phyloP scores from a whole-genome alignment of 1,140 invertebrate genomes.

The Caligus rogercresseyi region DNA sequence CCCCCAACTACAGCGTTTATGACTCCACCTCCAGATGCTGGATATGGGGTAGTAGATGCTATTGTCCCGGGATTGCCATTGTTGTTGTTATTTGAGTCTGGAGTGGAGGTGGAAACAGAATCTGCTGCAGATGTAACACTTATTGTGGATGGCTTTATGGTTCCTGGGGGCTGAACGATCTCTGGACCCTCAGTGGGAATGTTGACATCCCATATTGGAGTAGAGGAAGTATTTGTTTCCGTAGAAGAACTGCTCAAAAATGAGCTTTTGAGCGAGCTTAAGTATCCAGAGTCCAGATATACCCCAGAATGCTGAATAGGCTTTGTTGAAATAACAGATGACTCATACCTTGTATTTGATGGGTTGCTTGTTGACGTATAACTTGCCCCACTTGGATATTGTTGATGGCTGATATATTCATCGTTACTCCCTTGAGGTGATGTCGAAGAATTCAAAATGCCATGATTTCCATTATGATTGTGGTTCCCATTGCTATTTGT shows the following conservation, averaged over 20 bases:
- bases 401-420: too few relatives aligned
- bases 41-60: not conserved
- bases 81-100: too few relatives aligned
- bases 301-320: not conserved
- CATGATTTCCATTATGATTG: too few relatives aligned
- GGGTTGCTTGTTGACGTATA: too few relatives aligned
- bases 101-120: too few relatives aligned
- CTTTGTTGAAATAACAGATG: not conserved
- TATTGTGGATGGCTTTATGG: too few relatives aligned
- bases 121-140: too few relatives aligned
- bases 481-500: too few relatives aligned
- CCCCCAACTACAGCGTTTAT: constrained; percentile 19
- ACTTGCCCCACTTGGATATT: too few relatives aligned
- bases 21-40: constrained; percentile 7
- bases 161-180: not conserved
- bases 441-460: too few relatives aligned
- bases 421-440: too few relatives aligned
- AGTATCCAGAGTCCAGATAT: not conserved
- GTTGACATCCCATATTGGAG: constrained; percentile 1
- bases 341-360: too few relatives aligned
- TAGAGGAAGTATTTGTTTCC: not conserved
- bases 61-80: not conserved
- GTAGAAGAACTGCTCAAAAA: not conserved
- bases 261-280: constrained; percentile 9
- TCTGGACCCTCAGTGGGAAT: constrained; percentile 5